A percentile compares a stretch with the other conserved stretches of the same genome.
Conservation (phyloP, 1,140 invertebrate species). For the Mycetomoellerius zeteki region DNA sequence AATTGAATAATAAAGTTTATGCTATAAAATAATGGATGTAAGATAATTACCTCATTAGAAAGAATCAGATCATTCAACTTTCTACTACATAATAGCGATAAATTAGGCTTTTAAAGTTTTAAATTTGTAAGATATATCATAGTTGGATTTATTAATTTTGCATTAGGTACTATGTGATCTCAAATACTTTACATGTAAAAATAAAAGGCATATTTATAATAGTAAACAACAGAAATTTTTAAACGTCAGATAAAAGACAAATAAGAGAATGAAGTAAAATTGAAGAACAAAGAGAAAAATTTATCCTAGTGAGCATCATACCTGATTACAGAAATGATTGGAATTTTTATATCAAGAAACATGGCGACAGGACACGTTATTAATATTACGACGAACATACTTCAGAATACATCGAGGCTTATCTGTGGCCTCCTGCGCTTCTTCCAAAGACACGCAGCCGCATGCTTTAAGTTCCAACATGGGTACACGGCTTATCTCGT, state of each 20-base stretch:
- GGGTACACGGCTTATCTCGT: slow-evolving; percentile 75
- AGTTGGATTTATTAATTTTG: neutral
- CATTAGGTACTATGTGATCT: neutral
- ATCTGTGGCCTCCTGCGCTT: slow-evolving; percentile 48
- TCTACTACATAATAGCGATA: neutral
- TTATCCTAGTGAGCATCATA: neutral
- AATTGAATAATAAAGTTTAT: neutral
- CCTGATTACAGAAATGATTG: slow-evolving; percentile 65
- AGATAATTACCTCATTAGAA: too few relatives aligned
- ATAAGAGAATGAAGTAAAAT: neutral
- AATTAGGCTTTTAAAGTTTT: neutral
- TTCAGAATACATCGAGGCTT: slow-evolving; percentile 70
- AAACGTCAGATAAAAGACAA: neutral
- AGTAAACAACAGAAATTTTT: slow-evolving; percentile 10
- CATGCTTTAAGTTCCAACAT: slow-evolving; percentile 73
- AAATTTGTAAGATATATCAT: neutral
- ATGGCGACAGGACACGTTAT: slow-evolving; percentile 50
- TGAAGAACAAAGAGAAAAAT: neutral
- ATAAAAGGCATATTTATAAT: neutral
- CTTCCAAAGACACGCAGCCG: slow-evolving; percentile 58
- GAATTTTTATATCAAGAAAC: slow-evolving; percentile 54
- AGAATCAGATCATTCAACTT: neutral
- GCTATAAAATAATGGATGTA: too few relatives aligned
- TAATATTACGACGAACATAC: slow-evolving; percentile 75
- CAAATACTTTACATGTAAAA: neutral